Evolutionary conservation across 2,797 vertebrate species (phyloP), one percentile per base, ranked within the genome.

Genomic region (Crocodylus rhombifer): DNA sequence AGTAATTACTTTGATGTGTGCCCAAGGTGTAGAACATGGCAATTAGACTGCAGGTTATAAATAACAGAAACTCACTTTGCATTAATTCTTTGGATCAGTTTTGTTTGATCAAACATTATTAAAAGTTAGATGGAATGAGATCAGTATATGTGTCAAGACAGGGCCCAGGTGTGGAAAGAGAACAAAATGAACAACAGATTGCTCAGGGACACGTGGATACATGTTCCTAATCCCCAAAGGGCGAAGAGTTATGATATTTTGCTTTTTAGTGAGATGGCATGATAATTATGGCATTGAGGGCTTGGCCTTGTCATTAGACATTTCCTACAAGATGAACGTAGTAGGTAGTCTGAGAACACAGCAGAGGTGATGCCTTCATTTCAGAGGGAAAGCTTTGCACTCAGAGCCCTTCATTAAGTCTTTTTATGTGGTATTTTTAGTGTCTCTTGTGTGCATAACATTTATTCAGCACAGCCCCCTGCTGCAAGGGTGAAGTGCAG

Each of bases 371-470:
- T 15, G 9, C 51, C 69, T 87, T 61, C 42, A 83, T 36, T 36
- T 1, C 88, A 86, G 36, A 89, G 96, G 96, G 85, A 97, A 97
- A 97, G 97, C 96, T 96, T 58, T 87, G 94, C 90, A 94, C 96
- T 98, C 95, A 87, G 95, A 94, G 97, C 96, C 97, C 97, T 96
- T 98, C 97, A 97, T 98, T 98, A 98, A 95, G 95, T 96, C 97
- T 88, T 62, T 80, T 74, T 84, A 73, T 77, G 58, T 21, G 80
- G 36, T 92, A 83, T 90, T 89, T 95, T 88, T 57, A 85, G 80
- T 79, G 91, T 91, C 96, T 96, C 96, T 57, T 17, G 30, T 82
- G 77, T 69, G 67, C 36, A 56, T 64, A 62, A 75, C 85, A 82
- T 92, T 89, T 80, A 82, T 77, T 84, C 82, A 88, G 87, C 86